Conservation (phyloP, 2,888 invertebrate species). For the Scaptomyza reducta region DNA sequence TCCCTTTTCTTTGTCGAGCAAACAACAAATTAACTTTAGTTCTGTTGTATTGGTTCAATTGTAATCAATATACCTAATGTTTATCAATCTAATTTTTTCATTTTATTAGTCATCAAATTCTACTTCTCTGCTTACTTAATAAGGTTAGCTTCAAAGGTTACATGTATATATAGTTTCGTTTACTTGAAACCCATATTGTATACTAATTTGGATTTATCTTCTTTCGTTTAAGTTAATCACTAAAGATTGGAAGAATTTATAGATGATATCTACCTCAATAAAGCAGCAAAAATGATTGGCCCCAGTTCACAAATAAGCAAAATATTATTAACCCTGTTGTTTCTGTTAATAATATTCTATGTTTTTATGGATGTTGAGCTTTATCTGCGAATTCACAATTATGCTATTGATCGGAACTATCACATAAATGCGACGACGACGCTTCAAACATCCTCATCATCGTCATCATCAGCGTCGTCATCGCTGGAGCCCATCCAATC, state of each 20-base stretch:
- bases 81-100: neutral
- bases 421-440: conserved; percentile 78
- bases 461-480: conserved; percentile 24
- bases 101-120: conserved; percentile 1
- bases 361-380: conserved; percentile 90
- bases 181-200: too few relatives aligned
- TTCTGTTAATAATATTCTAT: conserved; percentile 87
- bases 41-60: neutral
- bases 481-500: conserved; percentile 45
- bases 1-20: neutral
- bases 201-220: neutral
- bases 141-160: neutral
- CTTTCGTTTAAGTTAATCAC: conserved; percentile 44
- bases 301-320: conserved; percentile 90
- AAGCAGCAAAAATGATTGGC: conserved; percentile 87
- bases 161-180: neutral
- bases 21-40: neutral
- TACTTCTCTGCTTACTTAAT: neutral
- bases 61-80: neutral
- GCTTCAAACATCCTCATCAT: neutral
- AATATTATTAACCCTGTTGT: conserved; percentile 86
- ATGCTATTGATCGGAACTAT: conserved; percentile 86
- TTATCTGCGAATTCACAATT: conserved; percentile 89
- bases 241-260: conserved; percentile 48
- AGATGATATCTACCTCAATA: conserved; percentile 66